Conservation (phyloP, 2,113 vertebrate genomes). For the Pedetes capensis region DNA sequence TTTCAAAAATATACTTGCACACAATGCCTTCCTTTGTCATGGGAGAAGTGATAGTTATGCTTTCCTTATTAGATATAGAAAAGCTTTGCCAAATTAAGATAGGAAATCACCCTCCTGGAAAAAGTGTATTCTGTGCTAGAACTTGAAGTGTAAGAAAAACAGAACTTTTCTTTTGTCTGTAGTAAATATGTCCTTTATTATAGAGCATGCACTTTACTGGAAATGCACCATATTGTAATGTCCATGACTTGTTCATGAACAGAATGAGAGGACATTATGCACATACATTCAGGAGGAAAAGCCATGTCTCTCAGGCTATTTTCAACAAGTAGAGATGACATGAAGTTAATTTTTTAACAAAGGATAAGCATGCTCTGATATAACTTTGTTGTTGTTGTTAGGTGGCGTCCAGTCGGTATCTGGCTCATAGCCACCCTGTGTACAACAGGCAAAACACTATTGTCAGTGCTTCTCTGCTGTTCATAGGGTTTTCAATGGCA, state of each 20-base stretch:
- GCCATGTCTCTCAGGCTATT: neutral
- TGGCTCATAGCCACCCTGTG: no score
- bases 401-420: no score
- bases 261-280: neutral
- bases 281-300: neutral
- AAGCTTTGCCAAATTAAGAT: neutral
- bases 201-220: neutral
- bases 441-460: no score
- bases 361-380: neutral
- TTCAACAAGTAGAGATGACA: neutral
- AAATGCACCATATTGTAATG: neutral
- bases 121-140: constrained; percentile 17
- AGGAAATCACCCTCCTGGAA: neutral
- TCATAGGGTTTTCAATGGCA: no score
- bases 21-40: neutral
- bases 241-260: neutral
- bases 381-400: no score
- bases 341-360: neutral
- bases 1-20: neutral
- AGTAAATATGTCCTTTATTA: neutral
- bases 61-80: neutral
- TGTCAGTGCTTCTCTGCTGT: no score
- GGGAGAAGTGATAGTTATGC: neutral
- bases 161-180: neutral
- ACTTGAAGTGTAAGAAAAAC: neutral